Conservation (phyloP, 2,888 invertebrate species). For the Amphiduros pacificus region DNA sequence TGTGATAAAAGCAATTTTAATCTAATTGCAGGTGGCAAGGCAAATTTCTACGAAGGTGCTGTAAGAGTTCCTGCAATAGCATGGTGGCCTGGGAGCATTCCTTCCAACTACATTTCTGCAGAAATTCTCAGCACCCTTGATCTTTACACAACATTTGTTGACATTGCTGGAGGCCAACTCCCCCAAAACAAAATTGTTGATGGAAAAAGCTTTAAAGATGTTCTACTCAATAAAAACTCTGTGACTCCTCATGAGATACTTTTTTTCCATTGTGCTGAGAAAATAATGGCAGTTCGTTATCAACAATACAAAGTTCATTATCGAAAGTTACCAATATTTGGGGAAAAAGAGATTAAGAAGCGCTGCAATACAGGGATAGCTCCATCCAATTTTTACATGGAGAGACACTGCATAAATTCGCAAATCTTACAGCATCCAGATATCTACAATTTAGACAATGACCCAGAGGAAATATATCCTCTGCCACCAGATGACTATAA, state of each 20-base stretch:
- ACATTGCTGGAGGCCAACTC: slow-evolving; percentile 7
- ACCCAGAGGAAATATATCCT: slow-evolving; percentile 21
- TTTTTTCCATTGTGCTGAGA: slow-evolving; percentile 6
- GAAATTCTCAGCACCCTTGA: slow-evolving; percentile 18
- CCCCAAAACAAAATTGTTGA: slow-evolving; percentile 2
- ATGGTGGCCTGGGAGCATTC: slow-evolving; percentile 23
- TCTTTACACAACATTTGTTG: slow-evolving; percentile 20
- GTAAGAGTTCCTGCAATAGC: slow-evolving; percentile 25
- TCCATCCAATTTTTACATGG: neutral
- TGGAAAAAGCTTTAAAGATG: slow-evolving; percentile 4
- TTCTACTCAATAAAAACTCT: neutral
- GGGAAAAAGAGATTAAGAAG: neutral
- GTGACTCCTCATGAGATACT: neutral
- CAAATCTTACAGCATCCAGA: neutral
- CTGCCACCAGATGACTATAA: neutral
- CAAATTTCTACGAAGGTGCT: slow-evolving; percentile 22
- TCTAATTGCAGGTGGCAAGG: slow-evolving; percentile 22
- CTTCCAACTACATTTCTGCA: neutral
- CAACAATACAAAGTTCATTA: slow-evolving; percentile 18
- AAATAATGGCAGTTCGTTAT: slow-evolving; percentile 17
- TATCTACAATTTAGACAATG: slow-evolving; percentile 20
- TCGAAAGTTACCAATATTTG: neutral
- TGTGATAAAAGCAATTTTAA: too few species aligned
- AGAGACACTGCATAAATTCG: neutral
- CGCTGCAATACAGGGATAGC: neutral